Evolutionary conservation across 64 coral and sea anemone species (phyloP), one percentile per base, ranked within the genome.

Genomic region (Stylophora pistillata): DNA sequence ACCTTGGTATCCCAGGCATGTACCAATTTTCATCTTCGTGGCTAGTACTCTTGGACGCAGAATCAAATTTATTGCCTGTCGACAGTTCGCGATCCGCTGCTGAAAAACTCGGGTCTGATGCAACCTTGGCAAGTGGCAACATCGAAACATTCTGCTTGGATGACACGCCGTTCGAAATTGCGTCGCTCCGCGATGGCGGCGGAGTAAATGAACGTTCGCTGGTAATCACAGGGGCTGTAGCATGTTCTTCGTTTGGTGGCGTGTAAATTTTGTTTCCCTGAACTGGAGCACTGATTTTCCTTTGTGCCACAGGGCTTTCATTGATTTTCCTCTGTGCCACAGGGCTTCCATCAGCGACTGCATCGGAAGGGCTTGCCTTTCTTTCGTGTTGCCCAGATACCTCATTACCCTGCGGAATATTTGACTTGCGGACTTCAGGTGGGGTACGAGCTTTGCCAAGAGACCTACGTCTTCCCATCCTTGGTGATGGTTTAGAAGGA

Each of bases 1-100:
- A 94, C 92, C 92, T 94, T 86, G 92, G 80, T 52, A 94, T 89
- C 53, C 73, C 87, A 72, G 92, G 71, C 18, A 94, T 82, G 72
- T 94, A 94, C 92, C 92, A 94, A 54, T 85, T 72, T 71, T 94
- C 92, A 61, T 94, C 82, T 72, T 94, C 72, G 70, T 90, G 81
- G 23, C 80, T 90, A 15, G 75, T 74, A 20, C 29, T 53, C 57
- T 63, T 87, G 14, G 69, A 76, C 11, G 74, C 71, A 34, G 70
- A 2, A 17, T 74, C 71, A 15, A 74, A 53, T 27, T 56, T 62
- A 58, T 15, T 87, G 28, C 18, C 54, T 26, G 15, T 31, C 26
- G 64, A 0, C 9, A 68, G 23, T 9, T 68, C n/a, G 6, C 25
- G 23, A 25, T 28, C 26, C 25, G 12, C 26, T 37, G 18, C 54